Evolutionary conservation across 2,888 invertebrate species (phyloP).

Genomic region (Sarcophaga subvicina): DNA sequence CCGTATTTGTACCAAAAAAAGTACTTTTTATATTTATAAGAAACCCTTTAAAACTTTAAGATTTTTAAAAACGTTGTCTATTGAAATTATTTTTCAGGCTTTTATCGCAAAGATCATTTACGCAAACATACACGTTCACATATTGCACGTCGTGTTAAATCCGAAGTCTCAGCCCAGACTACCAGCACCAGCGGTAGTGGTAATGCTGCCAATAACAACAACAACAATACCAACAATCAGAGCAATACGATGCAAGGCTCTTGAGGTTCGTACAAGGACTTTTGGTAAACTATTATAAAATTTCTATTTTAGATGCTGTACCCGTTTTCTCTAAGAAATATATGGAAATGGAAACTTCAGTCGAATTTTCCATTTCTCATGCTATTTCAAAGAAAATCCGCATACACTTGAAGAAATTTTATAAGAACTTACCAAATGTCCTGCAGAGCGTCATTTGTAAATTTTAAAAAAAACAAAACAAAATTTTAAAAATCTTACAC

Average conservation of each 20-base stretch:
- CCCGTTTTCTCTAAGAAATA: constrained; percentile 48
- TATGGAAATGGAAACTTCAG: neutral
- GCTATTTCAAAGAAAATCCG: constrained; percentile 26
- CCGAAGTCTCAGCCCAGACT: constrained; percentile 89
- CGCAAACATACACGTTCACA: constrained; percentile 93
- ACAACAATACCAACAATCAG: constrained; percentile 79
- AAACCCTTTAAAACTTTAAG: too few relatives aligned
- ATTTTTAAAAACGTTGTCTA: too few relatives aligned
- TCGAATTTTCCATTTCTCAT: neutral
- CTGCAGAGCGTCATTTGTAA: constrained; percentile 78
- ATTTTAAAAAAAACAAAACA: neutral
- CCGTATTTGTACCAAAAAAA: too few relatives aligned
- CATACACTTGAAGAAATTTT: constrained; percentile 63
- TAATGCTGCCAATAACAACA: constrained; percentile 37
- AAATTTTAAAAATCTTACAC: too few relatives aligned
- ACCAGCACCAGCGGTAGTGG: constrained; percentile 75
- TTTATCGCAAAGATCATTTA: constrained; percentile 93
- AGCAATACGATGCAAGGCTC: constrained; percentile 80
- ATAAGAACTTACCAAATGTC: constrained; percentile 77
- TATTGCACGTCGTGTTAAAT: constrained; percentile 92
- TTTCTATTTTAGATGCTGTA: constrained; percentile 72
- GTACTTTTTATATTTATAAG: too few relatives aligned
- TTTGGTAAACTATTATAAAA: constrained; percentile 81
- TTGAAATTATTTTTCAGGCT: constrained; percentile 82
- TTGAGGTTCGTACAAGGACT: constrained; percentile 83